phyloP scores from a whole-genome alignment of 2,888 invertebrate species.

The Amphimallon solstitiale region DNA sequence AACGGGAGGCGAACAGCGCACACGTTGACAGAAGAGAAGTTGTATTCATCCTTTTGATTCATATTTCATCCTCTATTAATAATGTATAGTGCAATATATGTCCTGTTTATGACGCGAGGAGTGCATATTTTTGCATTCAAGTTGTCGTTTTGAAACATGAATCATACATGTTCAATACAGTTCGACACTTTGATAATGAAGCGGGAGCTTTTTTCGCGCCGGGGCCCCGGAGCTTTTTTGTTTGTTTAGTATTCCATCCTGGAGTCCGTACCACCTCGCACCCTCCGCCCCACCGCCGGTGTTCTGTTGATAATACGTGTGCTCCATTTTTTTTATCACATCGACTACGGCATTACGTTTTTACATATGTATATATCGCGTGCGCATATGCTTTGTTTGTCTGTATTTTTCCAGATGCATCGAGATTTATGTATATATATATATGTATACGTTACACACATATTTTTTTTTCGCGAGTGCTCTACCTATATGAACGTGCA shows the following conservation, averaged over 20 bases:
- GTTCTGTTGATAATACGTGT: conserved; percentile 44
- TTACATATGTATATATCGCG: conserved; percentile 54
- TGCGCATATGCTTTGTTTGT: conserved; percentile 47
- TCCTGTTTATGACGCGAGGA: conserved; percentile 62
- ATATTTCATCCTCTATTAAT: conserved; percentile 63
- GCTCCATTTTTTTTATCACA: conserved; percentile 59
- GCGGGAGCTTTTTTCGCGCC: conserved; percentile 52
- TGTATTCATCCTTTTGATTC: conserved; percentile 57
- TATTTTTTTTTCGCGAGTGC: neutral
- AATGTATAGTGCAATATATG: conserved; percentile 63
- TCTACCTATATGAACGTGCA: neutral
- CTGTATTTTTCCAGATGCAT: conserved; percentile 44
- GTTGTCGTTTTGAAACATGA: conserved; percentile 63
- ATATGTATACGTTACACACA: conserved; percentile 11
- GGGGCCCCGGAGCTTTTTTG: conserved; percentile 35
- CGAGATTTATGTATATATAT: conserved; percentile 45
- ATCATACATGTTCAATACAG: conserved; percentile 63
- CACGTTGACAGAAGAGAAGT: conserved; percentile 27
- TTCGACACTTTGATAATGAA: conserved; percentile 64
- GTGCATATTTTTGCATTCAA: conserved; percentile 64
- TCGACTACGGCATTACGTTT: conserved; percentile 55
- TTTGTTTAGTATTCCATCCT: conserved; percentile 38
- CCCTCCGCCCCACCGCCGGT: neutral
- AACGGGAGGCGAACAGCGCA: neutral
- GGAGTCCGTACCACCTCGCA: too few species aligned